These are phyloP conservation scores for Tenthredo scrophulariae DNA, from an alignment of 2,888 invertebrate genomes.

Conservation along the genomic window DNA sequence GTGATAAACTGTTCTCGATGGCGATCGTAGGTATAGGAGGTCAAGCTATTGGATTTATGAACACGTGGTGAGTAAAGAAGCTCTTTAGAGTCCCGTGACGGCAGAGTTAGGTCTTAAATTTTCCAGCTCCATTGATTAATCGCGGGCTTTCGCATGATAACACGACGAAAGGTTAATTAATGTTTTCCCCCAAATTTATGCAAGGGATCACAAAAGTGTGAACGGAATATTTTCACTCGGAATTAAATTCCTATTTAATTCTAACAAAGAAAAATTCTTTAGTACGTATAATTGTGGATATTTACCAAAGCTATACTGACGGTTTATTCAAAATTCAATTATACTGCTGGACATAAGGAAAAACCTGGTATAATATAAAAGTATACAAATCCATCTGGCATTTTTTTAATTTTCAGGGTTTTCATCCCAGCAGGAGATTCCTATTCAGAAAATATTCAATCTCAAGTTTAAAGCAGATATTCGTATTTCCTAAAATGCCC, in stretches of 20 bases:
- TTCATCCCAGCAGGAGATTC: not conserved
- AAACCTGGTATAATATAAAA: not conserved
- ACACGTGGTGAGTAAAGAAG: not conserved
- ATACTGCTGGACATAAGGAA: slow-evolving; percentile 1
- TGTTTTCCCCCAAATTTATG: slow-evolving; percentile 26
- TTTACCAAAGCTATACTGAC: not conserved
- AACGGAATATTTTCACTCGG: slow-evolving; percentile 9
- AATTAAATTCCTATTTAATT: not conserved
- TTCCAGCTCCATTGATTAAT: slow-evolving; percentile 2
- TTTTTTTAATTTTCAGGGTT: not conserved
- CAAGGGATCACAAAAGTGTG: slow-evolving; percentile 19
- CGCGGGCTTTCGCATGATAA: slow-evolving; percentile 1
- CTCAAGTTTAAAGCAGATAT: not conserved
- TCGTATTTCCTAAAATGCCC: not conserved
- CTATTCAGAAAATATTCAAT: not conserved
- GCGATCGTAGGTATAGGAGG: not conserved
- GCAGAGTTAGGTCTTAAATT: not conserved
- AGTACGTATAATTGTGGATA: not conserved
- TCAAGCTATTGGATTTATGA: slow-evolving; percentile 15
- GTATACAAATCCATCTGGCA: not conserved
- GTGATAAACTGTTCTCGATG: not conserved
- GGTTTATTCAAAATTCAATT: not conserved
- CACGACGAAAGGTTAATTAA: slow-evolving; percentile 31
- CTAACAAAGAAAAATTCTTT: not conserved
- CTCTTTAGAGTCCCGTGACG: not conserved